A percentile compares a stretch with the other conserved stretches of the same genome.
phyloP scores from a whole-genome alignment of 2,113 vertebrate genomes.

The Neodontobutis hainanensis region DNA sequence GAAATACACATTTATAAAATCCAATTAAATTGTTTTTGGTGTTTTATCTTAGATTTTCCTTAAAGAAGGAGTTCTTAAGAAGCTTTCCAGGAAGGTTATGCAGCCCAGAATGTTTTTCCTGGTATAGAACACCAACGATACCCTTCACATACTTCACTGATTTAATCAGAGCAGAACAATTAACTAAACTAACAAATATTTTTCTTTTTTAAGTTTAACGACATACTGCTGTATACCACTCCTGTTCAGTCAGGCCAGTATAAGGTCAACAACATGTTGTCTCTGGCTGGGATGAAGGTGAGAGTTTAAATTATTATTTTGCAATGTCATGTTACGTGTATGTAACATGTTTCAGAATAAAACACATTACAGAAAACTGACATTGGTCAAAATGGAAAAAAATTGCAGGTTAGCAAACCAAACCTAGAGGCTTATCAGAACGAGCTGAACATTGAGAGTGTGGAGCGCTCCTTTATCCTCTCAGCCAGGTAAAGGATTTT shows the following conservation, averaged over 20 bases:
- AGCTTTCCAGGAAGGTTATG: conserved; percentile 96
- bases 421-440: conserved; percentile 96
- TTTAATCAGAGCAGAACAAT: not conserved
- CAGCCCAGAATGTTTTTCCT: conserved; percentile 97
- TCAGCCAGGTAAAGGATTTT: conserved; percentile 86
- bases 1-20: no score
- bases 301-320: conserved; percentile 17
- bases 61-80: conserved; percentile 95
- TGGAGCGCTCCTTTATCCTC: conserved; percentile 97
- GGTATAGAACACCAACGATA: conserved; percentile 78
- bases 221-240: conserved; percentile 91
- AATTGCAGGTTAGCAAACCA: conserved; percentile 91
- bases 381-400: conserved; percentile 4
- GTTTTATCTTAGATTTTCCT: conserved; percentile 85
- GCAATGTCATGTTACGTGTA: not conserved
- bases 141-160: not conserved
- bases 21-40: not conserved
- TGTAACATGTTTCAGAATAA: not conserved
- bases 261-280: conserved; percentile 95
- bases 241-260: conserved; percentile 92
- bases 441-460: conserved; percentile 96
- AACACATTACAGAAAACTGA: not conserved
- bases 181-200: not conserved
- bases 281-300: conserved; percentile 95
- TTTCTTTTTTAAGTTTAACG: conserved; percentile 85